phyloP scores from a whole-genome alignment of 2,888 invertebrate species.

The Andrena minutula region DNA sequence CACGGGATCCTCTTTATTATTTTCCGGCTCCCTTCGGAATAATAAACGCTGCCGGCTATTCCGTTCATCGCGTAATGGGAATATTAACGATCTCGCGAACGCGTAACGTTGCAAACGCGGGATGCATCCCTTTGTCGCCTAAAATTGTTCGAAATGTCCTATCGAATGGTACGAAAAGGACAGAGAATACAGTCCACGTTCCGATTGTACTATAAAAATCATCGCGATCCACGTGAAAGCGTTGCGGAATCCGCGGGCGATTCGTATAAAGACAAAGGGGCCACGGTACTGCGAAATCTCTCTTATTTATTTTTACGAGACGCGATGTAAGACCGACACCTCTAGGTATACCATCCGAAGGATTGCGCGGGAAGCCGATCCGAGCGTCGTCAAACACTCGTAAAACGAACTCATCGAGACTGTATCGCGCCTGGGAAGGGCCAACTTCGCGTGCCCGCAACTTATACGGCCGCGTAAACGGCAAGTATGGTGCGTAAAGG shows the following conservation, averaged over 20 bases:
- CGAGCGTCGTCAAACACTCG: constrained; percentile 40
- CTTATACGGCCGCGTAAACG: constrained; percentile 46
- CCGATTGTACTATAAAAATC: too few relatives aligned
- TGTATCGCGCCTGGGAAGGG: constrained; percentile 30
- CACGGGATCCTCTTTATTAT: constrained; percentile 24
- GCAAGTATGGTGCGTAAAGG: constrained; percentile 50
- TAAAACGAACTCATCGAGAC: constrained; percentile 45
- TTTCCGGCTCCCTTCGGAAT: neutral
- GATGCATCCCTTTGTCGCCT: neutral
- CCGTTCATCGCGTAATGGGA: neutral
- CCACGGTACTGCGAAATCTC: constrained; percentile 2
- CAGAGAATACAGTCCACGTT: too few relatives aligned
- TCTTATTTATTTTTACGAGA: constrained; percentile 33
- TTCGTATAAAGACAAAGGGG: neutral
- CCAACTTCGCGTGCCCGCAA: neutral
- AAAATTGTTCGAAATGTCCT: neutral
- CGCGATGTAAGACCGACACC: constrained; percentile 25
- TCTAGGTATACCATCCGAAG: neutral
- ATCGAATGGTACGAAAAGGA: neutral
- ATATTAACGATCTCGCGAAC: constrained; percentile 3
- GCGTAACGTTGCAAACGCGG: neutral
- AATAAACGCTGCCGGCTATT: constrained; percentile 7
- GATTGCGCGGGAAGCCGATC: constrained; percentile 8
- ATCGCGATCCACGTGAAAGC: neutral
- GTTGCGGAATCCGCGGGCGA: neutral